Evolutionary conservation across 2,888 invertebrate genomes (phyloP).

Genomic region (Drosophila setosimentum): DNA sequence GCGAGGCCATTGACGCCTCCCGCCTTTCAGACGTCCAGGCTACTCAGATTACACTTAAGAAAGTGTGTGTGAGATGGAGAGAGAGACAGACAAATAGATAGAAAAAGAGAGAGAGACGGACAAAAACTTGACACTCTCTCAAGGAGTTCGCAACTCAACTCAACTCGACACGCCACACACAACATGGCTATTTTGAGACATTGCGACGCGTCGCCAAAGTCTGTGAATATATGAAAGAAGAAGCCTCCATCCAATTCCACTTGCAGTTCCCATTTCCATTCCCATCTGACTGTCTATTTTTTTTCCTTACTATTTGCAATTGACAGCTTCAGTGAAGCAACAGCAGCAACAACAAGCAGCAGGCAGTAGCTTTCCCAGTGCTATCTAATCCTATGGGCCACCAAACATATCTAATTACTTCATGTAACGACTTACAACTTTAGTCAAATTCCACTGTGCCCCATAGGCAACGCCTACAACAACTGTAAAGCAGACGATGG

Average conservation of each 20-base stretch:
- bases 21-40: constrained; percentile 36
- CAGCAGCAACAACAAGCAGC: constrained; percentile 25
- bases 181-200: constrained; percentile 65
- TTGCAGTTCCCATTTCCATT: constrained; percentile 16
- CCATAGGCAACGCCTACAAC: constrained; percentile 48
- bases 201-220: constrained; percentile 33
- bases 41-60: constrained; percentile 60
- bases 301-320: constrained; percentile 36
- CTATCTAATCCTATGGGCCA: constrained; percentile 30
- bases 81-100: constrained; percentile 8
- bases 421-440: constrained; percentile 53
- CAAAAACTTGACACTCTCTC: constrained; percentile 37
- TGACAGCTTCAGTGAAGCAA: constrained; percentile 63
- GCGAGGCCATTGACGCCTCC: constrained; percentile 37
- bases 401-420: constrained; percentile 75
- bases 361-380: constrained; percentile 59
- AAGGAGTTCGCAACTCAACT: constrained; percentile 50
- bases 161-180: constrained; percentile 4
- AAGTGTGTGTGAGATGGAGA: constrained; percentile 9
- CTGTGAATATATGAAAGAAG: constrained; percentile 15
- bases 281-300: constrained; percentile 2
- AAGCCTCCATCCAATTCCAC: constrained; percentile 8
- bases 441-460: constrained; percentile 43
- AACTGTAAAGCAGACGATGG: constrained; percentile 5
- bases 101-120: constrained; percentile 17